Base-by-base conservation (phyloP, 2,888 invertebrate genomes). In the Eustalomyia histrio region DNA sequence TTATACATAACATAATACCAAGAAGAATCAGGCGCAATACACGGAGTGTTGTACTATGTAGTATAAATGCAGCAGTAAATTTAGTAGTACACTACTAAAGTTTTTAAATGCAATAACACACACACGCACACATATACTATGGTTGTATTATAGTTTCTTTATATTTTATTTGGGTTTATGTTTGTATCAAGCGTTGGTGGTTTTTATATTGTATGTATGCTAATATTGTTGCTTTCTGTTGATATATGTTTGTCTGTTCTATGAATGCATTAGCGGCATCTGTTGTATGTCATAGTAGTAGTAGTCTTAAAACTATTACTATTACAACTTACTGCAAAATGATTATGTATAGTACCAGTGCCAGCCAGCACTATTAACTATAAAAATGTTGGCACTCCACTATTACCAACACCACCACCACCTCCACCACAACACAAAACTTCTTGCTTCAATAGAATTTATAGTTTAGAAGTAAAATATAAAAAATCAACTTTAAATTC, bases 261-360 rank as follows among this genome's bases (percentile, higher is more conserved):
- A 14, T 47, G 43, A 29, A 67, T 75, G 65, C 67, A 81, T 74
- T 81, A 68, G 81, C 61, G 78, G 78, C 81, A 81, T 78, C 81
- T 81, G 81, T 81, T 78, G 60, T 78, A 52, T 75, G 67, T 63
- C 17, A 21, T 58, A 43, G 68, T 68, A 17, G 39, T 64, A 14
- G 50, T 52, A 33, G 24, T 24, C 5, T 24, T 24, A 29, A 29
- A 29, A 29, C 29, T 29, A 29, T 29, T 29, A 21, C n/a, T 6
- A 47, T 24, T 35, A 60, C 52, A 71, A 64, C 57, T 16, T 29
- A 9, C 29, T 29, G 9, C 57, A 53, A 9, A 18, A 10, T 53
- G 57, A 57, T 57, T 33, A 57, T 29, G 29, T 57, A 29, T 7
- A 6, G 7, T 21, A 21, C 1, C 0, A 33, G 9, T 3, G 7